Base-by-base conservation (phyloP, 1,140 invertebrate genomes). In the Ceratina australensis region DNA sequence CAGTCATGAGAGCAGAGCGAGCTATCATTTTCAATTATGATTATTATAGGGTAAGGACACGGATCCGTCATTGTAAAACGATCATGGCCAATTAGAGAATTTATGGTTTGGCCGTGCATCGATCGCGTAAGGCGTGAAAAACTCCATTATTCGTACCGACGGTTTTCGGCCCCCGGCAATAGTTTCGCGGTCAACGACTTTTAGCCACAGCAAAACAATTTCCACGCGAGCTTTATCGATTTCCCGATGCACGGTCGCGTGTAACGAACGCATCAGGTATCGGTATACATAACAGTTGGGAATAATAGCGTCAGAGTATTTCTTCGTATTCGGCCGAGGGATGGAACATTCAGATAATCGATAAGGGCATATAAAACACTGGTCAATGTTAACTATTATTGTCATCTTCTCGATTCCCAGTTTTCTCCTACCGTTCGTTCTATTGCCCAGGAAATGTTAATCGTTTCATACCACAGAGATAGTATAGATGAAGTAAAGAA, bases 101-200 rank as follows among this genome's bases (percentile, higher is more conserved):
- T 83, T 73, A 80, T 87, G 82, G 87, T 64, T 86, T 88, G 87
- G 86, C 82, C 80, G 64, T 74, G 80, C 86, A 85, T 89, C 86
- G 80, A 56, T 66, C 59, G 79, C 63, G 64, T 26, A 49, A 24
- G 24, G 22, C 47, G 24, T 3, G 24, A 52, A n/a, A 42, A 64
- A 33, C 8, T 10, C 0, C 1, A 52, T 20, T 13, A 54, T 18
- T n/a, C 68, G 33, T 15, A 22, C n/a, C 24, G 42, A 8, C 16
- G 61, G 54, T 54, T 54, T 52, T 47, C 68, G 42, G 20, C 20
- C 42, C 71, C 20, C 24, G 24, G 12, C 63, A 54, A 59, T n/a
- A 50, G 22, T 84, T 84, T 80, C 72, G 73, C 78, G 82, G 82
- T 80, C 81, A 83, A 80, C 66, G 72, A 83, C 78, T 83, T 84